Evolutionary conservation across 2,888 invertebrate species (phyloP), one percentile per base, ranked within the genome.

Genomic region (Nycteola revayana): DNA sequence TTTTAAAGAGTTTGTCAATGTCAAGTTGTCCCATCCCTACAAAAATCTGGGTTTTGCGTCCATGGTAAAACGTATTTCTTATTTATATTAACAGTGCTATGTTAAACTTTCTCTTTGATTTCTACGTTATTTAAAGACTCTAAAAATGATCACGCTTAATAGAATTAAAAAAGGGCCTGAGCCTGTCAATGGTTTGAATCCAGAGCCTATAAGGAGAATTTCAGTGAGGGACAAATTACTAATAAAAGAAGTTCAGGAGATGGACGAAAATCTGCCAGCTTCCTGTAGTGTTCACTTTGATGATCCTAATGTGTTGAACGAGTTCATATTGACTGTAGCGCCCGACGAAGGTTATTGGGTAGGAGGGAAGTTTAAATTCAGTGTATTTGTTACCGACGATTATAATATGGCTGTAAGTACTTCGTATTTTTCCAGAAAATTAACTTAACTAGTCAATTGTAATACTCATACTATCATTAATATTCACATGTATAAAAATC

Each of bases 361-460:
- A 63, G 95, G 95, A 35, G 98, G 98, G 20, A 91, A 90, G 55
- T 98, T 97, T 83, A 91, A 91, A 71, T 98, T 98, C 82, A 92
- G 93, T 67, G 91, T 98, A 55, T 90, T 91, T 66, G 95, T 98
- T 38, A 95, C 97, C 10, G 97, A 97, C 70, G 98, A 98, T 54
- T 98, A 98, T 90, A 98, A 98, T 83, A 97, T 97, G 93, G 94
- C 95, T 78, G 97, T 97, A 91, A 91, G 93, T 91, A 66, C 28
- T n/a, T n/a, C n/a, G n/a, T n/a, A n/a, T n/a, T n/a, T n/a, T n/a
- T n/a, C n/a, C n/a, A n/a, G n/a, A n/a, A n/a, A n/a, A n/a, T n/a
- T n/a, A n/a, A n/a, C n/a, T n/a, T n/a, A n/a, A n/a, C n/a, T n/a
- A n/a, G n/a, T n/a, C n/a, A n/a, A n/a, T n/a, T n/a, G n/a, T 14